Conservation (phyloP, 2,113 vertebrate species). For the Origma solitaria region DNA sequence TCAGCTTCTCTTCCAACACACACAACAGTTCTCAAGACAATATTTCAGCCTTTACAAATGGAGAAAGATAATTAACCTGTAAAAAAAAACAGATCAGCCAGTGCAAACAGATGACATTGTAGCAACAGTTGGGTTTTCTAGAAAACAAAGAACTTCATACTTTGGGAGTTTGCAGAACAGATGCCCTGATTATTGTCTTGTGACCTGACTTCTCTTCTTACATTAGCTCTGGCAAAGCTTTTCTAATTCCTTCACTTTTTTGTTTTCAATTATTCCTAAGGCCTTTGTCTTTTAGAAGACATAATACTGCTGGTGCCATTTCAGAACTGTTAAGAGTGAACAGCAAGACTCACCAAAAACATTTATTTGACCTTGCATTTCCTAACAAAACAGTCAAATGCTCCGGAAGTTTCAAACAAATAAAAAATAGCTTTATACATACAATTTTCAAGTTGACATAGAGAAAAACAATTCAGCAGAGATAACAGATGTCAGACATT, state of each 20-base stretch:
- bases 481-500: neutral
- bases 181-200: neutral
- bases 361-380: neutral
- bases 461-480: neutral
- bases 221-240: neutral
- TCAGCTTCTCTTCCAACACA: neutral
- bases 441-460: neutral
- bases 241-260: neutral
- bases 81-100: neutral
- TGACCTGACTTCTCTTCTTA: neutral
- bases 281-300: neutral
- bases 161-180: neutral
- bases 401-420: neutral
- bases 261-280: neutral
- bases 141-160: neutral
- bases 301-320: accelerated
- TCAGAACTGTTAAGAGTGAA: neutral
- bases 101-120: neutral
- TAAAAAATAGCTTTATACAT: neutral
- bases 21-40: neutral
- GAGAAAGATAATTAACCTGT: neutral
- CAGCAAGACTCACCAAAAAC: neutral
- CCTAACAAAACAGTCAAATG: neutral
- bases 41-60: neutral
- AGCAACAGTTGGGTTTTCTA: neutral